These are phyloP conservation scores for Dasypolia templi DNA, from an alignment of 2,888 invertebrate species.

Conservation along the genomic window DNA sequence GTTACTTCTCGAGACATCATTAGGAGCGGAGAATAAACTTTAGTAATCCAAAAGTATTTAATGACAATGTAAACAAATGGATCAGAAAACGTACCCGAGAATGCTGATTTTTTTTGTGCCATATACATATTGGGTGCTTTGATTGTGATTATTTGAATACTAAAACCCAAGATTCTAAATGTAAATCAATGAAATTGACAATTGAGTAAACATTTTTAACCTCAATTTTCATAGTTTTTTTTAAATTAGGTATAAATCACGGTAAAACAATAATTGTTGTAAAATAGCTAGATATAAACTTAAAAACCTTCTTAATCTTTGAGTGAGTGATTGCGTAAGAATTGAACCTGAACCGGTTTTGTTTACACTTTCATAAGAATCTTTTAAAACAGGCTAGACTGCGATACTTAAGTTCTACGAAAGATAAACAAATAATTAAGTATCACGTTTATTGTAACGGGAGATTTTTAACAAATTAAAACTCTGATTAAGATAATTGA, in stretches of 20 bases:
- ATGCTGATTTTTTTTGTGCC: neutral
- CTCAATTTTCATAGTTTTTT: neutral
- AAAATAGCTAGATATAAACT: neutral
- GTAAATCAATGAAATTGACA: too few species aligned
- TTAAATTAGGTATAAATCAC: neutral
- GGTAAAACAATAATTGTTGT: neutral
- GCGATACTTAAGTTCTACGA: neutral
- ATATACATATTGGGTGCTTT: neutral
- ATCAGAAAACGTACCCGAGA: neutral
- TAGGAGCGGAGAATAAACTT: neutral
- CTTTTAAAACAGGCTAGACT: neutral
- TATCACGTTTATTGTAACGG: slow-evolving; percentile 9
- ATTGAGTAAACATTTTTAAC: too few species aligned
- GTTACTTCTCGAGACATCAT: neutral
- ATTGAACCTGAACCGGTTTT: neutral
- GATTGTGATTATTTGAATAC: neutral
- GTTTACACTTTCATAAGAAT: neutral
- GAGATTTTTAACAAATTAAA: slow-evolving; percentile 34
- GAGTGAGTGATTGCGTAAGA: neutral
- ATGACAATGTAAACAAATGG: neutral
- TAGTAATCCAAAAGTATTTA: neutral
- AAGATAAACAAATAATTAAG: slow-evolving; percentile 17
- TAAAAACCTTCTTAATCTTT: too few species aligned
- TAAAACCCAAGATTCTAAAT: too few species aligned
- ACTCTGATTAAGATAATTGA: slow-evolving; percentile 31